Evolutionary conservation across 1,140 invertebrate species (phyloP), one percentile per base, ranked within the genome.

Genomic region (Physella acuta): DNA sequence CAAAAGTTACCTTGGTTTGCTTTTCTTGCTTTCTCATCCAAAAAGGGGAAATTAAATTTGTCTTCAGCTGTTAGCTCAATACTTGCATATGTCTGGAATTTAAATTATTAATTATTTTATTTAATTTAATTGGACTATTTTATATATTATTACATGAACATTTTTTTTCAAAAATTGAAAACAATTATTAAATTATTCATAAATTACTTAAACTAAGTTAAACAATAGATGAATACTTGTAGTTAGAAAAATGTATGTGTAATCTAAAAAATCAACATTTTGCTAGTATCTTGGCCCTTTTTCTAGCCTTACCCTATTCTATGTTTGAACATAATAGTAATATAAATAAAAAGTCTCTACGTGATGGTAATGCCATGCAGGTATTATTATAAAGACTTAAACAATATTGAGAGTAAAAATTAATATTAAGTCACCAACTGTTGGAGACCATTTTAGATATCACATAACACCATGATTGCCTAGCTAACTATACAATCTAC

Each of bases 21-120:
- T 44, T 17, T 28, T 16, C 3, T 24, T 31, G 3, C 33, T 11
- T 31, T 30, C 52, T 44, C 3, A 36, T 51, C 28, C 4, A 16
- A 62, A 30, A n/a, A 31, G 24, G 28, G 36, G 17, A 64, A 34
- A 2, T 2, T 64, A 3, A 20, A 16, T 8, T 8, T 61, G n/a
- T 61, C 59, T n/a, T 61, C 36, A 20, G 34, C 8, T 61, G 34
- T 39, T 3, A 61, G 34, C 4, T 44, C 59, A 61, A 5, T 61
- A n/a, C 28, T 61, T 24, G 34, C 59, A 44, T 36, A 61, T 28
- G 59, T 33, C 59, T 64, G 44, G 3, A 64, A 59, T 31, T 26
- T 37, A 26, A 33, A 64, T 31, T 64, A 52, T 24, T 30, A 67
- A 11, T 11, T 36, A 39, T n/a, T 16, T 39, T 49, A 39, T 39